Evolutionary conservation across 2,113 vertebrate genomes (phyloP).

Genomic region (Phyllostomus discolor): DNA sequence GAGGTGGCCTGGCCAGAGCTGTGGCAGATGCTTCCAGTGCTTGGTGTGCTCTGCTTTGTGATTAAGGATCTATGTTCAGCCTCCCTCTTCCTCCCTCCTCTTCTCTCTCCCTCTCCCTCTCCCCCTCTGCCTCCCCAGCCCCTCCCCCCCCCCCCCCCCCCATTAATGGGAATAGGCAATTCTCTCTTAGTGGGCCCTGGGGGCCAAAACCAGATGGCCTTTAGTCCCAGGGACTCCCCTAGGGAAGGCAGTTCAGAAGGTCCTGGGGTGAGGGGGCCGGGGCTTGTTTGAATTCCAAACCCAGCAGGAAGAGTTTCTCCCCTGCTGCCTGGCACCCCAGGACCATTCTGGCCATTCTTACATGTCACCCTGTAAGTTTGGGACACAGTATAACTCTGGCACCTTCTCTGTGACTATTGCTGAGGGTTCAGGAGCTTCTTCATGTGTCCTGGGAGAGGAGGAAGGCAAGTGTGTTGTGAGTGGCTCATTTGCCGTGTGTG

Average conservation of each 20-base stretch:
- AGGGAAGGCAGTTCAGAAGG: not conserved
- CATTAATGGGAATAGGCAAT: not conserved
- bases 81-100: not conserved
- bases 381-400: not conserved
- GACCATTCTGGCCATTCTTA: not conserved
- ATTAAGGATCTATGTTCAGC: not conserved
- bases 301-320: not conserved
- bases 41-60: not conserved
- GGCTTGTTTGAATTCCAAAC: not conserved
- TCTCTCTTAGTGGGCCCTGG: not conserved
- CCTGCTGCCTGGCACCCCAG: not conserved
- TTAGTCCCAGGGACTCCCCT: not conserved
- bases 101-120: too few species aligned
- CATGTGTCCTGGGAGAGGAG: not conserved
- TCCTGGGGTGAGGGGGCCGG: rapidly evolving
- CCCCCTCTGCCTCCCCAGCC: too few species aligned
- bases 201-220: not conserved
- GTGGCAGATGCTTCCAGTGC: not conserved
- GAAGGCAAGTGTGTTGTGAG: not conserved
- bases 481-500: not conserved
- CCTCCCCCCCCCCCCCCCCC: too few species aligned
- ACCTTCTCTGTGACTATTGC: not conserved
- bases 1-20: not conserved
- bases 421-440: not conserved
- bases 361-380: not conserved